Conservation (phyloP, 2,113 vertebrate species). For the Heloderma charlesbogerti region DNA sequence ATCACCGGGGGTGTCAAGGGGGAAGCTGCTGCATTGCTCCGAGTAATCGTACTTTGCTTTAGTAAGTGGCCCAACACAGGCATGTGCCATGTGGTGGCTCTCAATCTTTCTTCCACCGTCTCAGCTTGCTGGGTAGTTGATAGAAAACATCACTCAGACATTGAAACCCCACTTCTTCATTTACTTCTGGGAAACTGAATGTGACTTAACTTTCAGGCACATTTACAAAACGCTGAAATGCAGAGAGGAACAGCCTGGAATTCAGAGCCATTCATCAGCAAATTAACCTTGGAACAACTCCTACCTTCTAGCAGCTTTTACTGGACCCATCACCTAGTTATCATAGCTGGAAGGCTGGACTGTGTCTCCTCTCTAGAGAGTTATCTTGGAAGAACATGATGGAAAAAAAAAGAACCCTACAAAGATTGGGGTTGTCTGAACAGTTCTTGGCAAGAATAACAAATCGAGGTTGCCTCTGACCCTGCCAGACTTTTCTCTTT, state of each 20-base stretch:
- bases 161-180: not conserved
- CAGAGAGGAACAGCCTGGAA: not conserved
- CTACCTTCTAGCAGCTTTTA: slow-evolving; percentile 11
- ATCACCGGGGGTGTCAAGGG: not conserved
- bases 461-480: slow-evolving; percentile 59
- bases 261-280: not conserved
- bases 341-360: slow-evolving; percentile 15
- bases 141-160: not conserved
- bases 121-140: not conserved
- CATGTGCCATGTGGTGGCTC: not conserved
- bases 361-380: slow-evolving; percentile 55
- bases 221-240: not conserved
- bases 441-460: slow-evolving; percentile 60
- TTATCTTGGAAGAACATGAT: slow-evolving; percentile 61
- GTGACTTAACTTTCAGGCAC: not conserved
- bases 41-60: not conserved
- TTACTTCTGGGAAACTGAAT: not conserved
- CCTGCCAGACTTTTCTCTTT: slow-evolving; percentile 52
- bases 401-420: slow-evolving; percentile 55
- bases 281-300: not conserved
- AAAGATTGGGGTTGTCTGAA: slow-evolving; percentile 47
- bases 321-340: slow-evolving; percentile 38
- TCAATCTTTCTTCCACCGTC: not conserved
- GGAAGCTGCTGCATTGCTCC: not conserved
- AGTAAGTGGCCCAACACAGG: not conserved